phyloP scores from a whole-genome alignment of 1,140 invertebrate genomes.

The Proctacanthus coquilletti region DNA sequence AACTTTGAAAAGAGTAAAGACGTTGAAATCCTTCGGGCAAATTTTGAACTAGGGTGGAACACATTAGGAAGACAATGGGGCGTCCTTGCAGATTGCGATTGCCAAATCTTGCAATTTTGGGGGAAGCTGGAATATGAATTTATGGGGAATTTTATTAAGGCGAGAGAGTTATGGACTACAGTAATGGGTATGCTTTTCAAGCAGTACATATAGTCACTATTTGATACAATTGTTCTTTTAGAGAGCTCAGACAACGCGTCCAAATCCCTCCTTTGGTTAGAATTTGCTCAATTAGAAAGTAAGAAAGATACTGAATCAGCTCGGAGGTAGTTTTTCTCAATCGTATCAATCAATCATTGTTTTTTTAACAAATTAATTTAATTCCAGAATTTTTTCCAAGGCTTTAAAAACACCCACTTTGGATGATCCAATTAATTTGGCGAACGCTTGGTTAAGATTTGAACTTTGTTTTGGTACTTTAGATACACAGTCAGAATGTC shows the following conservation, averaged over 20 bases:
- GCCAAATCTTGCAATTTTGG: constrained; percentile 24
- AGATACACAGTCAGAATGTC: constrained; percentile 7
- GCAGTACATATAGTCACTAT: not conserved
- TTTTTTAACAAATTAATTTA: no score
- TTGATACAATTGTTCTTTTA: constrained; percentile 1
- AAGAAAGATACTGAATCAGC: constrained; percentile 8
- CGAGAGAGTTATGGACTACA: constrained; percentile 15
- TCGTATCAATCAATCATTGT: not conserved
- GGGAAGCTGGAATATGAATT: constrained; percentile 20
- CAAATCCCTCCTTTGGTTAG: constrained; percentile 12
- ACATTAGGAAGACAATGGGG: constrained; percentile 16
- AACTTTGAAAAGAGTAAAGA: constrained; percentile 8
- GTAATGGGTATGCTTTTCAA: constrained; percentile 20
- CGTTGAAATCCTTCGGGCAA: constrained; percentile 10
- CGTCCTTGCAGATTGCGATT: constrained; percentile 19
- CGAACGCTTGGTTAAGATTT: constrained; percentile 10
- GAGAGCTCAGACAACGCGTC: constrained; percentile 14
- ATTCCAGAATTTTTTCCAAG: constrained; percentile 10
- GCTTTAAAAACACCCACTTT: constrained; percentile 11
- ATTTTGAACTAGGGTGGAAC: constrained; percentile 18
- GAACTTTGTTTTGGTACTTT: constrained; percentile 11
- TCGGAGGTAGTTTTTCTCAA: constrained; percentile 5
- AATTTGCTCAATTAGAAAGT: constrained; percentile 10
- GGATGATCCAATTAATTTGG: constrained; percentile 8
- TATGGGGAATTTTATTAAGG: constrained; percentile 10